phyloP scores from a whole-genome alignment of 2,888 invertebrate species.

The Scelioninae gen. 2 region DNA sequence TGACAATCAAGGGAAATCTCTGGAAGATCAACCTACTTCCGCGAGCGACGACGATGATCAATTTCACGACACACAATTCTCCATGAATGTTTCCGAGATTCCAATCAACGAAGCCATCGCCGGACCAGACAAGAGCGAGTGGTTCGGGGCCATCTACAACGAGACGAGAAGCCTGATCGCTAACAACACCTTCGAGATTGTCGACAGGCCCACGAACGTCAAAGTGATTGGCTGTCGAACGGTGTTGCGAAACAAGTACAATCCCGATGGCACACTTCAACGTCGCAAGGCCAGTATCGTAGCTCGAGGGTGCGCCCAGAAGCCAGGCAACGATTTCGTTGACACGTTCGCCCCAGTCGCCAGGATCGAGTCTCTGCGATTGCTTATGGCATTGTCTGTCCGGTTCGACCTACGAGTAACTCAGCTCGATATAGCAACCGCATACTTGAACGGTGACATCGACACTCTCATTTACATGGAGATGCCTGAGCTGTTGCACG shows the following conservation, averaged over 20 bases:
- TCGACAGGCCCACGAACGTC: constrained; percentile 1
- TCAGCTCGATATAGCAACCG: constrained; percentile 61
- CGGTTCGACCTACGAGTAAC: constrained; percentile 50
- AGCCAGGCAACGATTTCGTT: constrained; percentile 52
- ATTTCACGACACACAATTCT: background rate
- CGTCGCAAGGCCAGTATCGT: constrained; percentile 49
- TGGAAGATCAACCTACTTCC: too few species aligned
- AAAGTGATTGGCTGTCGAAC: constrained; percentile 42
- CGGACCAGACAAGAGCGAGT: constrained; percentile 16
- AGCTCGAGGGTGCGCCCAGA: constrained; percentile 44
- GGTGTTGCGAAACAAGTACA: constrained; percentile 38
- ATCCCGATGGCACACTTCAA: constrained; percentile 7
- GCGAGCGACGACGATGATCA: too few species aligned
- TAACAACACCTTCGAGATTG: constrained; percentile 34
- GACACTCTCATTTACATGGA: constrained; percentile 57
- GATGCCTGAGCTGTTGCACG: too few species aligned
- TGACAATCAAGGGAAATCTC: too few species aligned
- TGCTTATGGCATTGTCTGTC: constrained; percentile 54
- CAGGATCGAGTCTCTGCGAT: constrained; percentile 52
- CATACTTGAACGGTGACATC: constrained; percentile 61
- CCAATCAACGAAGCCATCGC: background rate
- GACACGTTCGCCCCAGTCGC: constrained; percentile 60
- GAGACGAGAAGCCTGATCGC: constrained; percentile 16
- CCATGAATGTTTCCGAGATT: background rate
- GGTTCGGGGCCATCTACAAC: constrained; percentile 18